Evolutionary conservation across 2,113 vertebrate species (phyloP), one percentile per base, ranked within the genome.

Genomic region (Grallaria varia): DNA sequence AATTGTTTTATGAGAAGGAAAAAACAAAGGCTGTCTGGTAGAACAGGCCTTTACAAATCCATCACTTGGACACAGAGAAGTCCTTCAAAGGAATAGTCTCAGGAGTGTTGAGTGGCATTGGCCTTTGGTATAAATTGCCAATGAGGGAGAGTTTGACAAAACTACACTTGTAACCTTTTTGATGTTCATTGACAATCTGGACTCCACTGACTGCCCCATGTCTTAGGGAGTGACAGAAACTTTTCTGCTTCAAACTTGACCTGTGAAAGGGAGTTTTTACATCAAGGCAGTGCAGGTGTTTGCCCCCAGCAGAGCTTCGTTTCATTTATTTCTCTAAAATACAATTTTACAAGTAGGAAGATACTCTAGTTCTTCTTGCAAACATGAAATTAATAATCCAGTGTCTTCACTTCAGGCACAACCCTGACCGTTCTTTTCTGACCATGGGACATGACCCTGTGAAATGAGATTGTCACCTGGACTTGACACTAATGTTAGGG

Each of bases 371-470:
- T 72, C 18, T 25, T 66, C 44, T 76, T 86, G 39, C 21, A 66
- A 4, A 39, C 4, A 8, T 11, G 8, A 44, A 49, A n/a, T 76
- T 64, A 71, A 35, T 12, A n/a, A 79, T 13, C 13, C 62, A 35
- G 0, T 17, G 25, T 66, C 67, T 86, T 69, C 8, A 8, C 39
- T 14, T 53, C 6, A 42, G 31, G 40, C 27, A 63, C 16, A 82
- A 22, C 14, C 31, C 9, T 35, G 53, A 56, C n/a, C 12, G 3
- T 25, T 59, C 37, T 56, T 71, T 53, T 64, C 44, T 12, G 68
- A 23, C 6, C 0, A 0, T 7, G 44, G 66, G 72, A 23, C 2
- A 8, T 1, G 8, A 55, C 24, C 4, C 28, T 1, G 2, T 4
- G 22, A n/a, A 39, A 56, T 1, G 13, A 20, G 33, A 13, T 7